Evolutionary conservation across 2,888 invertebrate species (phyloP).

Genomic region (Amphimallon solstitiale): DNA sequence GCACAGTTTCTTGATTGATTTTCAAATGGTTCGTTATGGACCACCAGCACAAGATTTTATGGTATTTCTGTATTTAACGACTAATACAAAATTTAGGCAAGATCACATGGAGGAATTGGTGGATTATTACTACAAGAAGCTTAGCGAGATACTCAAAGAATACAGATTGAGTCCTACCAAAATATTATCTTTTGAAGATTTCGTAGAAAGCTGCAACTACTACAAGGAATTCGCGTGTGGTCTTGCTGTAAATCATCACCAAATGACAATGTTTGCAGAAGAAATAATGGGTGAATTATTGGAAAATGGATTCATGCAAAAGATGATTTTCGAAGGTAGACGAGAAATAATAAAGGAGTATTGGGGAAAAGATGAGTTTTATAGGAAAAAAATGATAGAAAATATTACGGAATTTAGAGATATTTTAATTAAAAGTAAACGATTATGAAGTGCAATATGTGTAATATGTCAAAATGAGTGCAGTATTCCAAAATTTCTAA

Average conservation of each 20-base stretch:
- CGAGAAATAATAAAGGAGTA: not conserved
- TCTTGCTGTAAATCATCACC: no score
- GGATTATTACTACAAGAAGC: not conserved
- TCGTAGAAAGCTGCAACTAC: no score
- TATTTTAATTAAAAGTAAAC: not conserved
- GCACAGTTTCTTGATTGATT: constrained; percentile 37
- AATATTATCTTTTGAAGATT: no score
- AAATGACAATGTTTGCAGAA: no score
- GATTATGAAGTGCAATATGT: no score
- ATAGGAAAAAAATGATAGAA: constrained; percentile 11
- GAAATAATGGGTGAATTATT: not conserved
- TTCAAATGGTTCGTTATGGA: constrained; percentile 37
- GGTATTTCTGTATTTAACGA: constrained; percentile 33
- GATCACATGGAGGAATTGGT: constrained; percentile 6
- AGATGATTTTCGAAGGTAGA: constrained; percentile 13
- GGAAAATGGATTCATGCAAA: not conserved
- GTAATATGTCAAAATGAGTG: no score
- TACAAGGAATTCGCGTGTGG: no score
- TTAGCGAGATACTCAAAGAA: no score
- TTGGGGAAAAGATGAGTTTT: constrained; percentile 3
- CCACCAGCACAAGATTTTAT: constrained; percentile 39
- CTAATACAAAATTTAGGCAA: constrained; percentile 22
- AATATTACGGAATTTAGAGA: constrained; percentile 7
- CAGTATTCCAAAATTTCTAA: no score
- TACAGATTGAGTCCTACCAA: no score